Evolutionary conservation across 2,113 vertebrate genomes (phyloP).

Genomic region (Hemiscyllium ocellatum): DNA sequence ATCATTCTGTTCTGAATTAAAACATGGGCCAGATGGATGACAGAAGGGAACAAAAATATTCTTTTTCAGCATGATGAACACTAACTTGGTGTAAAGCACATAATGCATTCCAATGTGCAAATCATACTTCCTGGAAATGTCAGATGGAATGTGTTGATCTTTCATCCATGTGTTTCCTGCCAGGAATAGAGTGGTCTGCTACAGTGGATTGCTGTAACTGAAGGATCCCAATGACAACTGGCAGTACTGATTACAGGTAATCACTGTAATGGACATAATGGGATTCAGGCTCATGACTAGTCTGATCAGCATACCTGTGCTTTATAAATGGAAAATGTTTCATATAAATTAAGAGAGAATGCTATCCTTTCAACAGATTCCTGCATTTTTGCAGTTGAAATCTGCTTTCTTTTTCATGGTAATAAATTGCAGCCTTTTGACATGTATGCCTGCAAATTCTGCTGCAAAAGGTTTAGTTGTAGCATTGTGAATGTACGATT

Average conservation of each 20-base stretch:
- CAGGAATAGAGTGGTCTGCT: constrained; percentile 12
- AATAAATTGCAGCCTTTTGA: background rate
- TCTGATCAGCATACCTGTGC: background rate
- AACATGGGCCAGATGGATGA: constrained; percentile 4
- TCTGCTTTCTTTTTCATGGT: background rate
- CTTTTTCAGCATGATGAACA: constrained; percentile 25
- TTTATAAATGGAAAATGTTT: background rate
- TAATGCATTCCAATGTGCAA: background rate
- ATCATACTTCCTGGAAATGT: constrained; percentile 14
- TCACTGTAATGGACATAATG: background rate
- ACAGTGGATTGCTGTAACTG: background rate
- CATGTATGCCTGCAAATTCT: background rate
- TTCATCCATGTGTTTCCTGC: background rate
- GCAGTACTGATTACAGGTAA: background rate
- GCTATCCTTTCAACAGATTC: background rate
- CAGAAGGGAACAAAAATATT: constrained; percentile 7
- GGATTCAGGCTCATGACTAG: background rate
- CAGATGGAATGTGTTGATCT: constrained; percentile 6
- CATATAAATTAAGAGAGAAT: background rate
- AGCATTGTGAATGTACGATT: background rate
- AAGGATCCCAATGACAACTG: background rate
- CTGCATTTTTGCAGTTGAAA: background rate
- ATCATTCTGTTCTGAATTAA: background rate
- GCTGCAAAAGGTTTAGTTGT: background rate
- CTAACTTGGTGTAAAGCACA: background rate